Conservation (phyloP, 2,797 vertebrate genomes). For the Triplophysa bombifrons region DNA sequence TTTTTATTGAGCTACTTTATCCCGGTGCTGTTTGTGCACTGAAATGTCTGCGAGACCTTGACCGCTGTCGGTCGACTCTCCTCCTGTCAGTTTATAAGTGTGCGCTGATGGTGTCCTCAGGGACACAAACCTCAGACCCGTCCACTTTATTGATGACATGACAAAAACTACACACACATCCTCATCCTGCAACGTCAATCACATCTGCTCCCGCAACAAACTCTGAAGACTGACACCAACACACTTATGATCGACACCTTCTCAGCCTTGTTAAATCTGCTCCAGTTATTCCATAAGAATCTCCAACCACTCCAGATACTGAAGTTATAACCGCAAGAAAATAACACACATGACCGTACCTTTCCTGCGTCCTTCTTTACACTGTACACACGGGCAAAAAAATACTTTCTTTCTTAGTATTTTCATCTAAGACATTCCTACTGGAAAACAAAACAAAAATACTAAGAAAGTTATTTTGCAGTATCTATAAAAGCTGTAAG, state of each 20-base stretch:
- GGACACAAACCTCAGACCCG: conserved; percentile 33
- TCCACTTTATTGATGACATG: conserved; percentile 51
- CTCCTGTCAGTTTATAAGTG: conserved; percentile 19
- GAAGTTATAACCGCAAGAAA: neutral
- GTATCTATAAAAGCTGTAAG: too few species aligned
- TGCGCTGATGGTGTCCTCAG: conserved; percentile 10
- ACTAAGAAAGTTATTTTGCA: too few species aligned
- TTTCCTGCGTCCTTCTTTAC: too few species aligned
- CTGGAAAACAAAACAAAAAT: too few species aligned
- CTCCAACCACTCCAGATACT: neutral
- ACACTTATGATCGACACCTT: conserved; percentile 17
- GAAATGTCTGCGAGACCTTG: conserved; percentile 9
- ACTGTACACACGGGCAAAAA: too few species aligned
- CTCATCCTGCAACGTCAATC: conserved; percentile 35
- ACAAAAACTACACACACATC: conserved; percentile 24
- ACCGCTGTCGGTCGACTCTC: neutral
- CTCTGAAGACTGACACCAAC: conserved; percentile 40
- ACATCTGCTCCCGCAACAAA: conserved; percentile 7
- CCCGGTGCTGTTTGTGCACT: neutral
- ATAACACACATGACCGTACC: neutral
- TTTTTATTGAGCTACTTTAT: conserved; percentile 23
- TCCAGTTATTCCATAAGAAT: neutral
- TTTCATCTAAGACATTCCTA: too few species aligned
- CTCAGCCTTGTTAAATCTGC: conserved; percentile 13
- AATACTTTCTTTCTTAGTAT: too few species aligned